Conservation (phyloP, 2,113 vertebrate genomes). For the Microcebus murinus region DNA sequence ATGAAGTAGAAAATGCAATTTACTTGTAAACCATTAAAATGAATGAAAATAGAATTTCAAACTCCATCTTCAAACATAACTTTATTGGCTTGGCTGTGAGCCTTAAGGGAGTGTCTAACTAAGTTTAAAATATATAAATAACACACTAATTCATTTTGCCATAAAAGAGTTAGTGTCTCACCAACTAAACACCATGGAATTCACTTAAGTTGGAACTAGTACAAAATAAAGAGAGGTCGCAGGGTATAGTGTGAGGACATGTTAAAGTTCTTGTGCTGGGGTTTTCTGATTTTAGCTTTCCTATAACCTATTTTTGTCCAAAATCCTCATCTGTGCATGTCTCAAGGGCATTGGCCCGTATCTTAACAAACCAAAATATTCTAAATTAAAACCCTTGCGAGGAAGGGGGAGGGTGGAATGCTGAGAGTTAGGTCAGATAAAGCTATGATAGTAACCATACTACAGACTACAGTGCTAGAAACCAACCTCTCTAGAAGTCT, state of each 20-base stretch:
- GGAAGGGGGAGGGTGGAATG: not conserved
- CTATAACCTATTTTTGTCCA: not conserved
- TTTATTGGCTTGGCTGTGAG: slow-evolving; percentile 81
- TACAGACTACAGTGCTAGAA: not conserved
- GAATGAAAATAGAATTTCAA: slow-evolving; percentile 87
- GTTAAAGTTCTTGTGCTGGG: not conserved
- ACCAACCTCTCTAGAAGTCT: not conserved
- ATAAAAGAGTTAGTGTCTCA: slow-evolving; percentile 69
- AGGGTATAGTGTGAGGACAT: not conserved
- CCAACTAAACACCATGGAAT: slow-evolving; percentile 29
- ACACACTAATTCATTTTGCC: slow-evolving; percentile 72
- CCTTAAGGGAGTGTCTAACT: slow-evolving; percentile 77
- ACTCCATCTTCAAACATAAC: slow-evolving; percentile 85
- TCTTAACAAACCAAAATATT: not conserved
- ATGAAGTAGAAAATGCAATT: slow-evolving; percentile 97
- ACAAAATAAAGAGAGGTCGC: slow-evolving; percentile 34
- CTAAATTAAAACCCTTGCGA: not conserved
- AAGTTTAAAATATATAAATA: slow-evolving; percentile 82
- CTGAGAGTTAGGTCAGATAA: not conserved
- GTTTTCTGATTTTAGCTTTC: not conserved
- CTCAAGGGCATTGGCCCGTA: not conserved
- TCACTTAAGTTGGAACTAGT: slow-evolving; percentile 56
- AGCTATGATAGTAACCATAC: not conserved
- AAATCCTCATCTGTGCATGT: not conserved
- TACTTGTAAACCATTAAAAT: slow-evolving; percentile 89